phyloP scores from a whole-genome alignment of 2,797 vertebrate genomes.

The Lithobates sylvaticus region DNA sequence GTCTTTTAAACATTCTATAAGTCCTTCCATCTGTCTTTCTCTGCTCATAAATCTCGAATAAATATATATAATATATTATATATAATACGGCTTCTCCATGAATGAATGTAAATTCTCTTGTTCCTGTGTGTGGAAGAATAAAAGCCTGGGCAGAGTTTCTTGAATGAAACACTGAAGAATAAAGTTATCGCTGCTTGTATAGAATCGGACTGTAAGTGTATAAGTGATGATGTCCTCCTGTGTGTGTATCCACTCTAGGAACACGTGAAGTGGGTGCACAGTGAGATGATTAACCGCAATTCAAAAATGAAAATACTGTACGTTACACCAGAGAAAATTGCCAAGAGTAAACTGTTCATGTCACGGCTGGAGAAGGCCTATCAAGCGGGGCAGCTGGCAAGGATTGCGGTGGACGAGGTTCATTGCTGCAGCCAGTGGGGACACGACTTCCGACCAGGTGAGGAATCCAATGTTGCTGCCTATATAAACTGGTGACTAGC shows the following conservation, averaged over 20 bases:
- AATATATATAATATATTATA: no score
- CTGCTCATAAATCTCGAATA: no score
- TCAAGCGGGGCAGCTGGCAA: constrained; percentile 80
- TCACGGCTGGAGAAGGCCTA: constrained; percentile 95
- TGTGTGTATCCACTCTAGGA: constrained; percentile 74
- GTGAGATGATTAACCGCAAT: constrained; percentile 81
- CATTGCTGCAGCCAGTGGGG: constrained; percentile 99
- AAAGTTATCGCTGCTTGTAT: no score
- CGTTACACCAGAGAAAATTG: constrained; percentile 96
- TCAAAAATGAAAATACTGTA: constrained; percentile 89
- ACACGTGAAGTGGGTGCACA: constrained; percentile 86
- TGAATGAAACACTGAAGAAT: no score
- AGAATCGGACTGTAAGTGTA: no score
- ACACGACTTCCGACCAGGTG: constrained; percentile 97
- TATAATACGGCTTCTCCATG: no score
- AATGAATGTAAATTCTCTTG: no score
- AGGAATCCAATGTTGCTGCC: not conserved
- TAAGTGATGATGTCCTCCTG: not conserved
- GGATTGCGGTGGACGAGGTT: constrained; percentile 93
- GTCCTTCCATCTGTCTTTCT: no score
- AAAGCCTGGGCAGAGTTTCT: no score
- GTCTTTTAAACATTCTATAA: no score
- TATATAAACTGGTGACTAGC: no score
- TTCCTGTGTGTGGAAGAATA: no score
- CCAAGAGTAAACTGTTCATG: constrained; percentile 97